Evolutionary conservation across 2,113 vertebrate genomes (phyloP).

Genomic region (Labeo rohita): DNA sequence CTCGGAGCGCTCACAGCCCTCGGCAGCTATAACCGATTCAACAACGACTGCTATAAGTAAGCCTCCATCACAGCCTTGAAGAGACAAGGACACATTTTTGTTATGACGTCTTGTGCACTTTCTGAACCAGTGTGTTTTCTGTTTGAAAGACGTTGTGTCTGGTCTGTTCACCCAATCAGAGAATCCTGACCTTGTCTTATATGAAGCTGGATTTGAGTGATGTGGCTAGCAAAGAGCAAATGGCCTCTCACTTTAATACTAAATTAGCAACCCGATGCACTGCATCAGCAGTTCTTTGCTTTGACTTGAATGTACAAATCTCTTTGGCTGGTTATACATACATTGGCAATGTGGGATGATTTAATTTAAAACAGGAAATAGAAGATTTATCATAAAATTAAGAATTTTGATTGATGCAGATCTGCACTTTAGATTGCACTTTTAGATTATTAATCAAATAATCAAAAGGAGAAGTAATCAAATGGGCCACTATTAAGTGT

Average conservation of each 20-base stretch:
- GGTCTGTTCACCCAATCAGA: background rate
- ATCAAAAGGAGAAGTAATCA: background rate
- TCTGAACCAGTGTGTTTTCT: background rate
- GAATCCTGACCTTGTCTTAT: constrained; percentile 20
- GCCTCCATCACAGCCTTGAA: constrained; percentile 26
- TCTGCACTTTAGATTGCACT: background rate
- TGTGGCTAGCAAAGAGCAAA: background rate
- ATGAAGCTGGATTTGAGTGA: constrained; percentile 32
- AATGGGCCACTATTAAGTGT: background rate
- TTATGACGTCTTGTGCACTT: background rate
- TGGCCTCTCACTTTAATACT: background rate
- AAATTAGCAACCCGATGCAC: background rate
- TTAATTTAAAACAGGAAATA: background rate
- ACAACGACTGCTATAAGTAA: constrained; percentile 85
- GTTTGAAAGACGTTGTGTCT: constrained; percentile 1
- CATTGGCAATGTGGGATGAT: background rate
- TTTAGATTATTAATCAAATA: background rate
- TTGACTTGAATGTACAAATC: background rate
- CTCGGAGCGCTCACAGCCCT: constrained; percentile 81
- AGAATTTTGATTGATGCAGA: no score
- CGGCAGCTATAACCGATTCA: constrained; percentile 83
- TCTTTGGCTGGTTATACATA: background rate
- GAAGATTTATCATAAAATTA: background rate
- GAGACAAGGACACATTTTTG: background rate
- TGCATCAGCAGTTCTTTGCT: constrained; percentile 7